Conservation (phyloP, 2,113 vertebrate genomes). For the Pongo pygmaeus region DNA sequence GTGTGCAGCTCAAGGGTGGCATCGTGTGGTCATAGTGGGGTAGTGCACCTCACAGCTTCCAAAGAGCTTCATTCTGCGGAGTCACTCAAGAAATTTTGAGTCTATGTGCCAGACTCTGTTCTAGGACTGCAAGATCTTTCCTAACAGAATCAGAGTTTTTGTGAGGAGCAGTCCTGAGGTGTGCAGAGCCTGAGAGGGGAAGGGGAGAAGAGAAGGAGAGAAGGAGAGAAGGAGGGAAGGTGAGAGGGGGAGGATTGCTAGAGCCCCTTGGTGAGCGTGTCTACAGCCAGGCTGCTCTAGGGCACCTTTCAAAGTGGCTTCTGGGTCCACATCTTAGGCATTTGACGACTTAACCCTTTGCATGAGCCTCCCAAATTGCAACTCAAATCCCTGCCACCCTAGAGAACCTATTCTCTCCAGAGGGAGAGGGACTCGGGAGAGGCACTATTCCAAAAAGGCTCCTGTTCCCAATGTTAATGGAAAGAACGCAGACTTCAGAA, state of each 20-base stretch:
- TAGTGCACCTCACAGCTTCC: neutral
- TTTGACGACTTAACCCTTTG: neutral
- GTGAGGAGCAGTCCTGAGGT: neutral
- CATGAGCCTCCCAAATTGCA: neutral
- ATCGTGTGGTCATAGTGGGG: slow-evolving; percentile 18
- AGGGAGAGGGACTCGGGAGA: neutral
- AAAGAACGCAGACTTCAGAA: neutral
- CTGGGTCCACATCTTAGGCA: neutral
- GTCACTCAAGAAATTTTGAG: fast-evolving
- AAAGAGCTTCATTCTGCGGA: neutral
- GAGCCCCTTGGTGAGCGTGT: neutral
- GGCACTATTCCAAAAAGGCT: neutral
- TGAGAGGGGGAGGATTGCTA: neutral
- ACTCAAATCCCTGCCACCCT: neutral
- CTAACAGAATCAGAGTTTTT: neutral
- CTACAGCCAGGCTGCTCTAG: neutral
- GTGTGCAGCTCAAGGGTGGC: slow-evolving; percentile 61
- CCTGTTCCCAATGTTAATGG: neutral
- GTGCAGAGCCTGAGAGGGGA: neutral
- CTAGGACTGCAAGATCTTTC: neutral
- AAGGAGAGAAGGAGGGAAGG: neutral
- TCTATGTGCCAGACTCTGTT: neutral
- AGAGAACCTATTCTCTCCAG: neutral
- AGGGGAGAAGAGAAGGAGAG: neutral
- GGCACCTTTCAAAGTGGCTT: neutral